These are phyloP conservation scores for Heteromormyrus szaboi DNA, from an alignment of 2,797 vertebrate genomes.

Conservation along the genomic window DNA sequence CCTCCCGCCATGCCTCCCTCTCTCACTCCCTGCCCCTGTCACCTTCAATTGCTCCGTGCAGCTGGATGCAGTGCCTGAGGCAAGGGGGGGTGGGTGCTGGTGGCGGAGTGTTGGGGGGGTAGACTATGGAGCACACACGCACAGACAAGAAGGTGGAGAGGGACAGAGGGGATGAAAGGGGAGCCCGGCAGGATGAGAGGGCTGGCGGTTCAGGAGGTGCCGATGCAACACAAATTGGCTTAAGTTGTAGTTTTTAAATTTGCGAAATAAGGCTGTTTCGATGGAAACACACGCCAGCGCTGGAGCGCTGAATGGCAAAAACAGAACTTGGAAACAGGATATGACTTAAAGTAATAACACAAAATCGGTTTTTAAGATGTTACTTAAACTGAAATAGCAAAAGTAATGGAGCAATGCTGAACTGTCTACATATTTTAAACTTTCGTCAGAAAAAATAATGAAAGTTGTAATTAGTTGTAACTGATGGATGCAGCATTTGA, in stretches of 20 bases:
- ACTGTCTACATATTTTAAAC: not conserved
- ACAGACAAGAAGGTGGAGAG: not conserved
- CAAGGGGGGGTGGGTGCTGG: constrained; percentile 31
- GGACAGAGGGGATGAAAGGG: constrained; percentile 12
- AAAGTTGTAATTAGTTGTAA: not conserved
- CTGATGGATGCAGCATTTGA: not conserved
- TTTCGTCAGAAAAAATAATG: not conserved
- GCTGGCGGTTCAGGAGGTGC: not conserved
- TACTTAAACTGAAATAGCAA: not conserved
- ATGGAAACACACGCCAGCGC: not conserved
- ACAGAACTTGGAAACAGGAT: not conserved
- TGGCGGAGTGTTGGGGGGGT: constrained; percentile 17
- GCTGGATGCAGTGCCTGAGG: constrained; percentile 64
- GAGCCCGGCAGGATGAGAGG: not conserved
- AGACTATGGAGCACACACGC: constrained; percentile 15
- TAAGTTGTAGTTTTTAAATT: not conserved
- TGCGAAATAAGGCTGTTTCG: constrained; percentile 1
- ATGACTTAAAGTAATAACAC: not conserved
- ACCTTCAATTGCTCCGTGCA: constrained; percentile 69
- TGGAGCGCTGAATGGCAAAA: not conserved
- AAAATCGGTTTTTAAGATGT: not conserved
- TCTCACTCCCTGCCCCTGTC: constrained; percentile 66
- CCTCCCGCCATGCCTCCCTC: constrained; percentile 54
- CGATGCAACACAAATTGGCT: not conserved
- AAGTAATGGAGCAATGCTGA: not conserved